Base-by-base conservation (phyloP, 2,888 invertebrate species). In the Busseola fusca region DNA sequence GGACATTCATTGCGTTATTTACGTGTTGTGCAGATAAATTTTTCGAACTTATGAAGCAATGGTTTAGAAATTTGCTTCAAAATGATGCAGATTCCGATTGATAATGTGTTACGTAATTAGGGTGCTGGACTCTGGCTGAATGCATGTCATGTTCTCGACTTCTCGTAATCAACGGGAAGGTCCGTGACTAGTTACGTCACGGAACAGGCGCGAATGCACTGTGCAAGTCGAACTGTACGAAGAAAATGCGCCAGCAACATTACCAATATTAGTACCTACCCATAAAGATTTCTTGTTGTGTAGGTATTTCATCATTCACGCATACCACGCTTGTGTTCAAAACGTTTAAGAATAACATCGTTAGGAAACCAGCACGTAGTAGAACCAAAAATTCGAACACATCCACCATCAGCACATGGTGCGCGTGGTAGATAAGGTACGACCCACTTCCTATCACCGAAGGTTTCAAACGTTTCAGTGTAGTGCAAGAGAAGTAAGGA, bases 111-210 rank as follows among this genome's bases (percentile, higher is more conserved):
- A n/a, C n/a, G n/a, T n/a, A n/a, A n/a, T n/a, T n/a, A n/a, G n/a
- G n/a, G 37, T 63, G 50, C 14, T 34, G 56, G 68, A 52, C 25
- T 60, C 14, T 2, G 27, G 45, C 45, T 37, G 42, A 69, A 69
- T 57, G 62, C 67, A 37, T 37, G n/a, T 52, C 30, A 21, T 18
- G 14, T 59, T 64, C 63, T 68, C 18, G 1, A 34, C 3, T 66
- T 34, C 34, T 63, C 10, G 34, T 54, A 30, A 70, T 14, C 64
- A 76, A 76, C 59, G 76, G 74, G 21, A 76, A 37, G n/a, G 34
- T 52, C 25, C 52, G 27, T 34, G 59, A 76, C 59, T 76, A 71
- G 70, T 75, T 59, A 54, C 27, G 71, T 71, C 59, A 76, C 71
- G 75, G 16, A 34, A 64, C 76, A 75, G 64, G 71, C 71, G 76